Base-by-base conservation (phyloP, 2,797 vertebrate species). In the Poliocrania exsul region DNA sequence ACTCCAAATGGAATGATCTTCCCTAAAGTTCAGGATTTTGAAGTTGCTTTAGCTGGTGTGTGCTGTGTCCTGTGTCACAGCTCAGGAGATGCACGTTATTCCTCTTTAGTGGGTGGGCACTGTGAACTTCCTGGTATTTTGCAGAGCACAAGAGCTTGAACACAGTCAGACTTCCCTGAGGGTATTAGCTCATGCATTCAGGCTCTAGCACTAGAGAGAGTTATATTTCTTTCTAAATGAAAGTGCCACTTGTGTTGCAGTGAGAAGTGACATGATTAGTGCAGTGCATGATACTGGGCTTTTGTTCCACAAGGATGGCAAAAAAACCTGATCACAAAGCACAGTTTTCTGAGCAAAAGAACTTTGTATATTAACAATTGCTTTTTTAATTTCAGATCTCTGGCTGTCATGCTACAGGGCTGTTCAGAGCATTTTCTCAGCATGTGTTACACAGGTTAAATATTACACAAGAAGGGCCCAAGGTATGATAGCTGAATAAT, bases 381-480 rank as follows among this genome's bases (percentile, higher is more conserved):
- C 94, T 97, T 97, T 97, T 97, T 97, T 96, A 86, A 91, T 98
- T 98, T 82, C 96, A 99, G 99, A 99, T 99, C 86, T 98, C 99
- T 44, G 98, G 99, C 97, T 99, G 99, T 94, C 97, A 97, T 1
- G 97, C 98, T 37, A 98, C 99, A 3, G 99, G 99, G 42, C 97
- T 99, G 93, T 99, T 99, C 95, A 96, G 98, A 97, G 99, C 99
- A 0, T 99, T 99, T 97, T 99, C 99, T 50, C 99, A 99, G 96
- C 99, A 99, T 21, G 98, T 99, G 33, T 98, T 99, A 3, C 98
- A 99, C 97, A 98, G 99, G 77, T 98, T 99, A 77, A 98, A 98
- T 86, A 97, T 99, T 87, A 94, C 88, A 6, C 99, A 99, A 94
- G 97, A 98, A 13, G 98, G 97, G 81, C 98, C 98, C 50, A 98